Evolutionary conservation across 2,797 vertebrate genomes (phyloP), one percentile per base, ranked within the genome.

Genomic region (Jordanella pulchra): DNA sequence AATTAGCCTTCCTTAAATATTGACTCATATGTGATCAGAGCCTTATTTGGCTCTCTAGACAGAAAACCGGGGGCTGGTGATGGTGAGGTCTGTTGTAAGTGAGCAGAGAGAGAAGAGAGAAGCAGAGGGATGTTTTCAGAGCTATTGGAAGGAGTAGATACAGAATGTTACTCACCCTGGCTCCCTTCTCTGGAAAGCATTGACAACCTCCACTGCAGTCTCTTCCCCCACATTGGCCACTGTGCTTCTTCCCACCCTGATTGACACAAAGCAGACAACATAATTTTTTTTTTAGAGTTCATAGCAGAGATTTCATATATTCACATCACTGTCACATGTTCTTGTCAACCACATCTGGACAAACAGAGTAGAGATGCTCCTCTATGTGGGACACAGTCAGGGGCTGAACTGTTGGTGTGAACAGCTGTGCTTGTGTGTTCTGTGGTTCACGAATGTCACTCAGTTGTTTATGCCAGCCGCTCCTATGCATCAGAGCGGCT

Each of bases 121-220:
- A 25, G 44, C 45, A 76, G 55, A 6, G 9, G 2, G 9, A 15
- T 55, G 65, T 79, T 77, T 61, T 69, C 30, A 30, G 39, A 68
- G 66, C 23, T 65, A 30, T 77, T 69, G 79, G n/a, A 32, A 73
- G 55, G 18, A 73, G 75, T 65, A 50, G 75, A 61, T n/a, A 56
- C 23, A 67, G 39, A 73, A 17, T 21, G 5, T 67, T 76, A 93
- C 97, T 97, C 92, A 99, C 98, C 76, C 98, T 96, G 28, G 92
- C 95, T 82, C 98, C 98, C 91, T 99, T 99, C 92, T 99, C 98
- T 11, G 98, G 98, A 86, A 94, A 97, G 90, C 98, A 99, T 81
- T 97, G 90, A 84, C 97, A 99, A 35, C 96, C 96, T 21, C 96
- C 95, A 11, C 97, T 98, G 91, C 98, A 99, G 93, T 99, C 97